A percentile compares a stretch with the other conserved stretches of the same genome.
Conservation (phyloP, 2,113 vertebrate genomes). For the Oplegnathus fasciatus region DNA sequence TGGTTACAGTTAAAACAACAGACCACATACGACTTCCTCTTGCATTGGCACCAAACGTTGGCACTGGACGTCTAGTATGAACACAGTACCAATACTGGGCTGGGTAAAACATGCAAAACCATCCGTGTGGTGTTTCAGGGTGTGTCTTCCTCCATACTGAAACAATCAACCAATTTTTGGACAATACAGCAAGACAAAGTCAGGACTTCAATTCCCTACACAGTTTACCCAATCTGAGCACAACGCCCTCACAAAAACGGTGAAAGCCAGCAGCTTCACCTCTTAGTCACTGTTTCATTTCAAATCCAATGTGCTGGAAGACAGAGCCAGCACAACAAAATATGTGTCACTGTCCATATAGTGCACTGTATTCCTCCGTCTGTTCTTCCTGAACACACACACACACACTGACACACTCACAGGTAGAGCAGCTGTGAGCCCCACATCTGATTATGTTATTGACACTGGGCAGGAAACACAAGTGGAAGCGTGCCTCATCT, state of each 20-base stretch:
- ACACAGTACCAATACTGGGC: not conserved
- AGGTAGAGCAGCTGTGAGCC: conserved; percentile 70
- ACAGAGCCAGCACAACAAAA: not conserved
- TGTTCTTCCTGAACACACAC: conserved; percentile 9
- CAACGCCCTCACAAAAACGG: not conserved
- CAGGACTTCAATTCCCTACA: too few relatives aligned
- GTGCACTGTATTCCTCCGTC: not conserved
- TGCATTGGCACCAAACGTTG: not conserved
- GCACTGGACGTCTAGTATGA: not conserved
- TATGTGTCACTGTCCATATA: conserved; percentile 10
- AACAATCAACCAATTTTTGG: not conserved
- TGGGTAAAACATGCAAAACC: not conserved
- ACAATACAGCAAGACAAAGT: not conserved
- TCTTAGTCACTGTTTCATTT: conserved; percentile 16
- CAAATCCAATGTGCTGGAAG: conserved; percentile 5
- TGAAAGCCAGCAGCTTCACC: not conserved
- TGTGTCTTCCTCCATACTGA: not conserved
- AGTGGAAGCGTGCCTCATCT: conserved; percentile 69
- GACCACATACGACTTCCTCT: not conserved
- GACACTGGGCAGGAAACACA: conserved; percentile 72
- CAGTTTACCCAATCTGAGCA: not conserved
- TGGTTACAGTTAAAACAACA: not conserved
- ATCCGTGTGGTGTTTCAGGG: not conserved
- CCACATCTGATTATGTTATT: conserved; percentile 73
- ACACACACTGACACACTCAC: conserved; percentile 29